Evolutionary conservation across 2,113 vertebrate species (phyloP).

Genomic region (Anser brachyrhynchus): DNA sequence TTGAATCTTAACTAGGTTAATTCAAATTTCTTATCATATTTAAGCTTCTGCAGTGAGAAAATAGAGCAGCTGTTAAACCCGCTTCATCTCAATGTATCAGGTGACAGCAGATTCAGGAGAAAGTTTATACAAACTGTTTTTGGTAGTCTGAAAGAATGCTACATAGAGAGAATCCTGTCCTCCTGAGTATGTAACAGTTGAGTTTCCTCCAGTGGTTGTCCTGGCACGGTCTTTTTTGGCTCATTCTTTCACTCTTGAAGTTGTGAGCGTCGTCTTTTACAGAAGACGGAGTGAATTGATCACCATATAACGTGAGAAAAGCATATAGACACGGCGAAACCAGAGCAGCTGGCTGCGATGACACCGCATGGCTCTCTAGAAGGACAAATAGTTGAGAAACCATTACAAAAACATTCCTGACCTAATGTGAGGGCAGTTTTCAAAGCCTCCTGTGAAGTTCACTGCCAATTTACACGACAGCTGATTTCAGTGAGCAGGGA

Average conservation of each 20-base stretch:
- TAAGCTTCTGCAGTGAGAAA: not conserved
- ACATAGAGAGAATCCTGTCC: not conserved
- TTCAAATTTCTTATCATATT: not conserved
- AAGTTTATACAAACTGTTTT: not conserved
- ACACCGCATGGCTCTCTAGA: slow-evolving; percentile 89
- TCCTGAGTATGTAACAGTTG: not conserved
- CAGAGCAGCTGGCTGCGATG: slow-evolving; percentile 91
- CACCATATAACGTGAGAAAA: slow-evolving; percentile 91
- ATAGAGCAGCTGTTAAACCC: not conserved
- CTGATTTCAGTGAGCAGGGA: not conserved
- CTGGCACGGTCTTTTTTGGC: fast-evolving
- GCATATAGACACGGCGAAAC: slow-evolving; percentile 89
- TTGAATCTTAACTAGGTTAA: not conserved
- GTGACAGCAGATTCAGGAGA: not conserved
- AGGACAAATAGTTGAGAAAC: not conserved
- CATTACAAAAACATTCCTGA: not conserved
- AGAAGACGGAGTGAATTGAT: slow-evolving; percentile 88
- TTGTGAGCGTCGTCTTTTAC: slow-evolving; percentile 28
- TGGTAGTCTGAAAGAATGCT: not conserved
- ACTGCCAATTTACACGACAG: not conserved
- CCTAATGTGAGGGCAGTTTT: not conserved
- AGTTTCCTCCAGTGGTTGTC: not conserved
- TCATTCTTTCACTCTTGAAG: not conserved
- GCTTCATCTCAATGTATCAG: not conserved
- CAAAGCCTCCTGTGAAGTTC: not conserved